These are phyloP conservation scores for Burhinus bistriatus DNA, from an alignment of 2,113 vertebrate species.

Conservation along the genomic window DNA sequence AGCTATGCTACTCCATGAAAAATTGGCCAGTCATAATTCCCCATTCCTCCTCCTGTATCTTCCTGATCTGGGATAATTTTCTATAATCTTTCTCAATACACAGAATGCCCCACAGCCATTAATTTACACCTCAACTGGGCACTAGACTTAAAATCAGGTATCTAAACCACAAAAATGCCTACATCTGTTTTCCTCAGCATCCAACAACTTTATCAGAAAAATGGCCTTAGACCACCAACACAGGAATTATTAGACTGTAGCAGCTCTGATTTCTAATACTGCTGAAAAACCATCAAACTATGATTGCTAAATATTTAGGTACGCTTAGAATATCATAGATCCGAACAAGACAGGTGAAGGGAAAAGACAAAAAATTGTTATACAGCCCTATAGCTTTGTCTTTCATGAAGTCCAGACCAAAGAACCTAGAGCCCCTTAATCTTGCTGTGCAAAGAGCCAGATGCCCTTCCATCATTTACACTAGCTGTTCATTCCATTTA, in stretches of 20 bases:
- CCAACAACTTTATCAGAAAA: background rate
- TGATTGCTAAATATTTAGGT: background rate
- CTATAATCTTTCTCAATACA: background rate
- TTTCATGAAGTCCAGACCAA: background rate
- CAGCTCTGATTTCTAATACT: background rate
- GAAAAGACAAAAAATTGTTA: background rate
- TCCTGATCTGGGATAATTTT: background rate
- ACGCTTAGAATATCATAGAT: background rate
- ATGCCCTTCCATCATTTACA: background rate
- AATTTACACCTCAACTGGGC: background rate
- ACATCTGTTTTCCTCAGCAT: background rate
- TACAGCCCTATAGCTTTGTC: background rate
- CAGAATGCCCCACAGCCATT: background rate
- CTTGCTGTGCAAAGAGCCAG: background rate
- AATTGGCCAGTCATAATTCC: background rate
- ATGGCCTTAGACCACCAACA: background rate
- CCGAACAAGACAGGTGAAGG: background rate
- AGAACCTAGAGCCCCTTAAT: background rate
- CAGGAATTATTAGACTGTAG: background rate
- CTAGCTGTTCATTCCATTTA: background rate
- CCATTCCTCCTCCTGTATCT: background rate
- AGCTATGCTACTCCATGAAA: background rate
- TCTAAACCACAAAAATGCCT: background rate
- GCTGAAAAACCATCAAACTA: background rate
- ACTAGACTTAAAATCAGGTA: background rate